phyloP scores from a whole-genome alignment of 2,797 vertebrate genomes.

The Mus minutoides region DNA sequence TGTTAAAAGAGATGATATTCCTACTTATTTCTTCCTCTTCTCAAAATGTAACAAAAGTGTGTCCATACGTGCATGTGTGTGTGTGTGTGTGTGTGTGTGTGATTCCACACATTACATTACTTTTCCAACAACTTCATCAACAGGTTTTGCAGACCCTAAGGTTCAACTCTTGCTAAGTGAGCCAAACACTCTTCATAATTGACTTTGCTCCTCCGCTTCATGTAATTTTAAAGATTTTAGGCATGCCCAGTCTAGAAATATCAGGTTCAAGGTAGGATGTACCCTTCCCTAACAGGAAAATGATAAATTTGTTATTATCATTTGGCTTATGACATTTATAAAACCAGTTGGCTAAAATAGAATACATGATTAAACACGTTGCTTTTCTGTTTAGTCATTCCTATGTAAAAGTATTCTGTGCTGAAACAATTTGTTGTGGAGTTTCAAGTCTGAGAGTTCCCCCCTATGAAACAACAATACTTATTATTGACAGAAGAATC shows the following conservation, averaged over 20 bases:
- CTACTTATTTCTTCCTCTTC: constrained; percentile 47
- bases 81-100: background rate
- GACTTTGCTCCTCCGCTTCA: background rate
- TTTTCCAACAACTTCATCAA: constrained; percentile 16
- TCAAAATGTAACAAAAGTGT: constrained; percentile 1
- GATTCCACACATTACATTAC: background rate
- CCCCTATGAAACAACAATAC: background rate
- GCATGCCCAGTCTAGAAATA: background rate
- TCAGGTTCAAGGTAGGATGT: background rate
- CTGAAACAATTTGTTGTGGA: background rate
- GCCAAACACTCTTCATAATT: constrained; percentile 5
- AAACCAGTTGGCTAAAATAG: constrained; percentile 42
- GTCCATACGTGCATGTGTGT: background rate
- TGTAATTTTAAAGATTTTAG: constrained; percentile 35
- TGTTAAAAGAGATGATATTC: background rate
- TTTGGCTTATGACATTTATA: constrained; percentile 42
- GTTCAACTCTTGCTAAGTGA: constrained; percentile 24
- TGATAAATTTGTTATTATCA: background rate
- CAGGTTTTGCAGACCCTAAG: background rate
- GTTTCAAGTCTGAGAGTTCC: constrained; percentile 9
- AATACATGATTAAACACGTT: constrained; percentile 43
- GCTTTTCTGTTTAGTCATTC: constrained; percentile 28
- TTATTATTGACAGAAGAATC: constrained; percentile 55
- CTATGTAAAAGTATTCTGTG: background rate
- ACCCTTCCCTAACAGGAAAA: constrained; percentile 56